A percentile compares a stretch with the other conserved stretches of the same genome.
These are phyloP conservation scores for Halichondria panicea DNA, from an alignment of 37 sponge, comb jelly and placozoan genomes.

Conservation along the genomic window DNA sequence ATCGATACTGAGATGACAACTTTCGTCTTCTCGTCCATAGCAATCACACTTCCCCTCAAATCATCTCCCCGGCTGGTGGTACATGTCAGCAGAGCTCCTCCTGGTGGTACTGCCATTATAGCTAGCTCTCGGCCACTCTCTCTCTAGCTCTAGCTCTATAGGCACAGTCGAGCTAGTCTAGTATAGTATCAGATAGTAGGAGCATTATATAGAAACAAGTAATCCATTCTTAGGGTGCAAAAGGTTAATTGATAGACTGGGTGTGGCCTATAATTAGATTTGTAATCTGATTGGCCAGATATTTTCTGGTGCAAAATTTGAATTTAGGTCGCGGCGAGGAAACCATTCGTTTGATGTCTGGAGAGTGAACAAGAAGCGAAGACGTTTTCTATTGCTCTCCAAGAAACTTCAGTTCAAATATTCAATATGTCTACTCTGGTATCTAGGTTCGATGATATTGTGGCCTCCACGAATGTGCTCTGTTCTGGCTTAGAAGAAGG, in stretches of 20 bases:
- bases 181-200: too few relatives aligned
- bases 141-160: constrained; percentile 1
- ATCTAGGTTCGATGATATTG: constrained; percentile 43
- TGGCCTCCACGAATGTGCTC: constrained; percentile 30
- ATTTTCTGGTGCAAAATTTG: constrained; percentile 3
- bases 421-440: constrained; percentile 19
- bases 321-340: neutral
- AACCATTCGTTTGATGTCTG: too few relatives aligned
- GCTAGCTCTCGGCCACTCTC: too few relatives aligned
- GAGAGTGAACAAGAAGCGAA: too few relatives aligned
- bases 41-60: constrained; percentile 34
- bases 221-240: too few relatives aligned
- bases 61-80: constrained; percentile 32
- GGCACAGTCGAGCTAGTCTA: too few relatives aligned
- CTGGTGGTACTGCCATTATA: too few relatives aligned
- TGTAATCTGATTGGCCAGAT: too few relatives aligned
- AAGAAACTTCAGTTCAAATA: neutral
- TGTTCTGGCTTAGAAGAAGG: constrained; percentile 43
- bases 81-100: constrained; percentile 31
- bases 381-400: too few relatives aligned
- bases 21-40: constrained; percentile 27
- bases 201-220: too few relatives aligned
- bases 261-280: too few relatives aligned
- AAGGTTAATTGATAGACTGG: too few relatives aligned
- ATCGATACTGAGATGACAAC: constrained; percentile 18